Percentiles rank a stretch among this genome's conserved stretches.
These are phyloP conservation scores for Sceloporus tristichus DNA, from an alignment of 2,113 vertebrate species.

Conservation along the genomic window DNA sequence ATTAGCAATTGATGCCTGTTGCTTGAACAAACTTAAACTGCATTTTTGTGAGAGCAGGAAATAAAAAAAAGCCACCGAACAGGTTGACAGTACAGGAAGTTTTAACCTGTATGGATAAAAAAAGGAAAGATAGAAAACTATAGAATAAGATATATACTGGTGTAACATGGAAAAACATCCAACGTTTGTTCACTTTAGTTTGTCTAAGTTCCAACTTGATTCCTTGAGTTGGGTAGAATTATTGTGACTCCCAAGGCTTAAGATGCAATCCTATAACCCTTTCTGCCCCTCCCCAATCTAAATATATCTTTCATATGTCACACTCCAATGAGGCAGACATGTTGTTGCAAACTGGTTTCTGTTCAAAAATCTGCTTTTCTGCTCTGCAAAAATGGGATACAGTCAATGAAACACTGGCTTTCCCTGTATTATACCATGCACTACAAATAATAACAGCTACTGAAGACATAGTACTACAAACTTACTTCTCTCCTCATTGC, in stretches of 20 bases:
- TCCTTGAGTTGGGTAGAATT: slow-evolving; percentile 16
- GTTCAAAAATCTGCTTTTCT: neutral
- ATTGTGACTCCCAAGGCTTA: slow-evolving; percentile 12
- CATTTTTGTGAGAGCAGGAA: slow-evolving; percentile 41
- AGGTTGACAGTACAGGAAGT: slow-evolving; percentile 25
- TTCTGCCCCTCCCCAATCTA: neutral
- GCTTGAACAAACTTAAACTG: slow-evolving; percentile 67
- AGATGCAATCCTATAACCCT: neutral
- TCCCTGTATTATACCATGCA: neutral
- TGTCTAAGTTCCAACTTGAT: slow-evolving; percentile 40
- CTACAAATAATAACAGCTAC: neutral
- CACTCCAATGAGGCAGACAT: neutral
- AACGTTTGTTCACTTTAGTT: slow-evolving; percentile 10
- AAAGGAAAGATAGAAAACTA: slow-evolving; percentile 12
- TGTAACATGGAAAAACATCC: neutral
- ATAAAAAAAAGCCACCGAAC: slow-evolving; percentile 39
- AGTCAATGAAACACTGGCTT: neutral
- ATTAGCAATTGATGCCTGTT: slow-evolving; percentile 75
- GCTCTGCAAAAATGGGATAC: neutral
- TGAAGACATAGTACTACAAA: neutral
- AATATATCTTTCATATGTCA: neutral
- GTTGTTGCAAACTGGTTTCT: neutral
- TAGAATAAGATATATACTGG: slow-evolving; percentile 2
- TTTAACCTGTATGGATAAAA: slow-evolving; percentile 38
- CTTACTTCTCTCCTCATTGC: neutral